A percentile compares a stretch with the other conserved stretches of the same genome.
These are phyloP conservation scores for Dendroctonus ponderosae DNA, from an alignment of 1,140 invertebrate genomes.

Conservation along the genomic window DNA sequence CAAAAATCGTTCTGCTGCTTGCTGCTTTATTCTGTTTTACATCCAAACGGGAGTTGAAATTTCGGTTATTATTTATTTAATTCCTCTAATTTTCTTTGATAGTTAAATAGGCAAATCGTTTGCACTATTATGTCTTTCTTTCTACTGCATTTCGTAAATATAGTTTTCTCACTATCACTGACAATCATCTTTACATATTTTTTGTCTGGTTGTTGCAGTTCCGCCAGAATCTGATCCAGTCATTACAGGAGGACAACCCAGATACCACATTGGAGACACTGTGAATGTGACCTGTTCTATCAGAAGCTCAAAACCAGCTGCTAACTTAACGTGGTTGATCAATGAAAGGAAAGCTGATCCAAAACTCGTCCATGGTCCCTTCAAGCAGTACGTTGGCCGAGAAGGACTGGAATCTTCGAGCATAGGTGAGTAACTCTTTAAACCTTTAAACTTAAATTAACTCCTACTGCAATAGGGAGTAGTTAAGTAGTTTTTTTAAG, in stretches of 20 bases:
- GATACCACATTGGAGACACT: conserved; percentile 78
- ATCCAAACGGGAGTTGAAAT: no score
- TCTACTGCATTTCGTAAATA: no score
- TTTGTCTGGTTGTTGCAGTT: conserved; percentile 55
- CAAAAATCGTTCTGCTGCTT: no score
- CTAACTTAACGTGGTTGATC: conserved; percentile 81
- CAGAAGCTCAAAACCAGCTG: conserved; percentile 76
- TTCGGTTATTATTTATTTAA: no score
- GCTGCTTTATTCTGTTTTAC: no score
- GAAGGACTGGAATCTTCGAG: conserved; percentile 71
- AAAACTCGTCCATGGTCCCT: conserved; percentile 54
- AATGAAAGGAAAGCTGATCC: conserved; percentile 74
- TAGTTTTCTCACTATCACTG: no score
- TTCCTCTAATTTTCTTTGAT: no score
- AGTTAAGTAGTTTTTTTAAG: no score
- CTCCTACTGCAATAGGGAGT: no score
- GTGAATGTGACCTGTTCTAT: conserved; percentile 83
- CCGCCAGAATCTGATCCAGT: conserved; percentile 78
- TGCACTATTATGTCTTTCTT: no score
- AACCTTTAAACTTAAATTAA: background rate
- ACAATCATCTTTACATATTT: no score
- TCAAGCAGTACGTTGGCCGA: conserved; percentile 48
- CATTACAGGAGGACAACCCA: conserved; percentile 73
- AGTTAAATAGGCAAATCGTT: no score
- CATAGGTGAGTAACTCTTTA: conserved; percentile 32